Conservation (phyloP, 2,888 invertebrate species). For the Chrysolina americana region DNA sequence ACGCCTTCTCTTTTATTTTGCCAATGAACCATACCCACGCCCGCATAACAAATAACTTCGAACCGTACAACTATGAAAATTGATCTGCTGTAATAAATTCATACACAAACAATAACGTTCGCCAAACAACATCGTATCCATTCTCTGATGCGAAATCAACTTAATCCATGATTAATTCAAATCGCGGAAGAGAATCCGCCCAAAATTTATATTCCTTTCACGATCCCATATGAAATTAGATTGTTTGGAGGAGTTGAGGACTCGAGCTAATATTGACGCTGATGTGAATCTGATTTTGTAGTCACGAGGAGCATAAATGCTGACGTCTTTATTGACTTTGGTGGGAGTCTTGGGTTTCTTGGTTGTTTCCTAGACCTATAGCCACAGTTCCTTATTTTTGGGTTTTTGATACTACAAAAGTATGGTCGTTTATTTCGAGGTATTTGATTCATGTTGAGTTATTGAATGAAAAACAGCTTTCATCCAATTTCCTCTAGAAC, state of each 20-base stretch:
- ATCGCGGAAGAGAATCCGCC: neutral
- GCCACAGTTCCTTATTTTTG: no score
- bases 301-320: neutral
- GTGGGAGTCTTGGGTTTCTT: neutral
- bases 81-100: neutral
- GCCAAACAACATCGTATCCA: neutral
- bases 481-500: no score
- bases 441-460: no score
- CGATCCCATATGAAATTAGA: conserved; percentile 1
- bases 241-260: neutral
- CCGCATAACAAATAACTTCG: neutral
- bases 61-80: neutral
- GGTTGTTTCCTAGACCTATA: no score
- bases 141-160: neutral
- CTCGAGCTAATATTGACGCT: neutral
- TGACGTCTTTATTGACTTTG: neutral
- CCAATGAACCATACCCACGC: neutral
- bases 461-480: no score
- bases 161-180: conserved; percentile 2
- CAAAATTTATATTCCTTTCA: conserved; percentile 4
- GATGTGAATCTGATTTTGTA: neutral
- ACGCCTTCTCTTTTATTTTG: neutral
- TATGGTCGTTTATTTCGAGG: no score
- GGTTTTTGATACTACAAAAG: no score
- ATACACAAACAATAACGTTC: neutral